A percentile compares a stretch with the other conserved stretches of the same genome.
Conservation (phyloP, 1,140 invertebrate species). For the Cydia fagiglandana region DNA sequence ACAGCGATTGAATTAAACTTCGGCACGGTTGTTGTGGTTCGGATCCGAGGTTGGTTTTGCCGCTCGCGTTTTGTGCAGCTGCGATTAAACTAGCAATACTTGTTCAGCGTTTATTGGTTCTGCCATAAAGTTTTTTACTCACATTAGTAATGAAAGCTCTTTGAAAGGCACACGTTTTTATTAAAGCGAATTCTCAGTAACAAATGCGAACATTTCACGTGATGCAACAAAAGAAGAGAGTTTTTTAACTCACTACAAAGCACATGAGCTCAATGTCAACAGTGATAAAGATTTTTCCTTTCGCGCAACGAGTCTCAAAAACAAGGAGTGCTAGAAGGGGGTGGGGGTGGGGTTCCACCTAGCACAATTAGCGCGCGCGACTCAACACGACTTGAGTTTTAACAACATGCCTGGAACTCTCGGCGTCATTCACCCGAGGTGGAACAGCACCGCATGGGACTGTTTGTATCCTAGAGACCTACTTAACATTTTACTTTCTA, state of each 20-base stretch:
- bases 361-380: slow-evolving; percentile 75
- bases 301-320: slow-evolving; percentile 61
- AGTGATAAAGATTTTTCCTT: slow-evolving; percentile 64
- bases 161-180: not conserved
- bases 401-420: slow-evolving; percentile 70
- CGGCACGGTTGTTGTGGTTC: slow-evolving; percentile 72
- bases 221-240: slow-evolving; percentile 48
- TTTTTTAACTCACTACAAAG: slow-evolving; percentile 44
- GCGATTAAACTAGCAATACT: slow-evolving; percentile 73
- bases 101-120: slow-evolving; percentile 72
- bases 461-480: slow-evolving; percentile 43
- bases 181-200: not conserved
- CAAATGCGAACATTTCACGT: not conserved
- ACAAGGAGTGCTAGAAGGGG: slow-evolving; percentile 65
- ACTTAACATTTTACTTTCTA: slow-evolving; percentile 41
- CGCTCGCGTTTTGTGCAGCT: slow-evolving; percentile 68
- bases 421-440: slow-evolving; percentile 69
- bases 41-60: slow-evolving; percentile 71
- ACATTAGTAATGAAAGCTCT: not conserved
- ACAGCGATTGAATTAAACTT: slow-evolving; percentile 76
- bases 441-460: slow-evolving; percentile 46
- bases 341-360: slow-evolving; percentile 48
- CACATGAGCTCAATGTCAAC: slow-evolving; percentile 70
- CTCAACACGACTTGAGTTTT: slow-evolving; percentile 76
- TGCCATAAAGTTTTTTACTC: slow-evolving; percentile 49